phyloP scores from a whole-genome alignment of 2,797 vertebrate species.

The Acanthiza pusilla region DNA sequence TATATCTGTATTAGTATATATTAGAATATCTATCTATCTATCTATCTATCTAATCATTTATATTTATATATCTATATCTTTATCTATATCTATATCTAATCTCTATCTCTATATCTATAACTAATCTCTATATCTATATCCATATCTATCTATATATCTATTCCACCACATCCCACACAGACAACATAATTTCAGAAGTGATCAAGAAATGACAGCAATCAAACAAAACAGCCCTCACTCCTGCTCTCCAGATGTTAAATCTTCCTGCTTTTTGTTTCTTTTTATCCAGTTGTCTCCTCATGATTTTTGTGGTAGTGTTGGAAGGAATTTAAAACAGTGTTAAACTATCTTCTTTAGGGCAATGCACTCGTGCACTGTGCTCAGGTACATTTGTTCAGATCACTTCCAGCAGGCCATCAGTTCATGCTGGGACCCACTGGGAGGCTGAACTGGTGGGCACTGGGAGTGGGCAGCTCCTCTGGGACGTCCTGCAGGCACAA shows the following conservation, averaged over 20 bases:
- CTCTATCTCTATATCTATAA: too few species aligned
- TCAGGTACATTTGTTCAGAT: not conserved
- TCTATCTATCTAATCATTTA: too few species aligned
- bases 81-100: too few species aligned
- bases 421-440: not conserved
- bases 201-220: not conserved
- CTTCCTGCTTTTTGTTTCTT: not conserved
- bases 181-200: not conserved
- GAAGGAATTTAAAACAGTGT: not conserved
- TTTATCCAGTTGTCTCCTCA: not conserved
- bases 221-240: not conserved
- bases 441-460: not conserved
- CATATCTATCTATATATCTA: not conserved
- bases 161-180: not conserved
- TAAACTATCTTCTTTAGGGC: not conserved
- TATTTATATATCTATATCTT: too few species aligned
- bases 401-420: not conserved
- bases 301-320: not conserved
- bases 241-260: not conserved
- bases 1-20: not conserved
- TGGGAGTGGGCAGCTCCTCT: not conserved
- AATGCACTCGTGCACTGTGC: not conserved
- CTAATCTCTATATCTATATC: too few species aligned
- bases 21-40: not conserved
- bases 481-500: not conserved